Evolutionary conservation across 2,797 vertebrate genomes (phyloP).

Genomic region (Pitangus sulphuratus): DNA sequence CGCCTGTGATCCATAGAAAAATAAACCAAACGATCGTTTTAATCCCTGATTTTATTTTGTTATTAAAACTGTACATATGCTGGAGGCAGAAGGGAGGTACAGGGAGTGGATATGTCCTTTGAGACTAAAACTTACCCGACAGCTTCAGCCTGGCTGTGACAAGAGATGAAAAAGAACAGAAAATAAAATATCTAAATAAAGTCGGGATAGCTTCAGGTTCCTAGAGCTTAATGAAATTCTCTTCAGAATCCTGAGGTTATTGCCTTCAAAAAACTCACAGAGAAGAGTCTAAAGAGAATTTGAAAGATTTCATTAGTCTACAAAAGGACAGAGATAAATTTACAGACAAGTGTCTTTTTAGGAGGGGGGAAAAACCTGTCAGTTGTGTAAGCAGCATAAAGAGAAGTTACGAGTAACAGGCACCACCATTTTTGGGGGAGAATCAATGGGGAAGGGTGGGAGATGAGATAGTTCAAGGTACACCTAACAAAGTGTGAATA

Average conservation of each 20-base stretch:
- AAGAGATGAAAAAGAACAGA: background rate
- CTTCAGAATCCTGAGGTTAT: background rate
- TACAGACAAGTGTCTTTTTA: background rate
- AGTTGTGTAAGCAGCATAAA: background rate
- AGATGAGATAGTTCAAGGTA: background rate
- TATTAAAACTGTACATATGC: background rate
- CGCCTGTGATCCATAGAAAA: background rate
- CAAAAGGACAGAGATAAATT: background rate
- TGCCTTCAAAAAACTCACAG: background rate
- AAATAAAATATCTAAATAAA: background rate
- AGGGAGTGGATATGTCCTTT: background rate
- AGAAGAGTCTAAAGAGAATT: background rate
- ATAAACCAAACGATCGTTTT: background rate
- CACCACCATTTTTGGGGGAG: background rate
- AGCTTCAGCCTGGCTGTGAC: background rate
- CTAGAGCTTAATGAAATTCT: slow-evolving; percentile 1
- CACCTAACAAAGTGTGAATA: background rate
- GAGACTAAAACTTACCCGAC: background rate
- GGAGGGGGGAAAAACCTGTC: background rate
- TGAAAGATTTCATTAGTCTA: background rate
- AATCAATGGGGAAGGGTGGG: background rate
- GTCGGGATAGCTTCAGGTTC: background rate
- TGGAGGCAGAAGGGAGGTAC: background rate
- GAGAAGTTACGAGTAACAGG: background rate
- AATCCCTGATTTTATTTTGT: background rate